These are phyloP conservation scores for Diarsia dahlii DNA, from an alignment of 2,888 invertebrate genomes.

Conservation along the genomic window DNA sequence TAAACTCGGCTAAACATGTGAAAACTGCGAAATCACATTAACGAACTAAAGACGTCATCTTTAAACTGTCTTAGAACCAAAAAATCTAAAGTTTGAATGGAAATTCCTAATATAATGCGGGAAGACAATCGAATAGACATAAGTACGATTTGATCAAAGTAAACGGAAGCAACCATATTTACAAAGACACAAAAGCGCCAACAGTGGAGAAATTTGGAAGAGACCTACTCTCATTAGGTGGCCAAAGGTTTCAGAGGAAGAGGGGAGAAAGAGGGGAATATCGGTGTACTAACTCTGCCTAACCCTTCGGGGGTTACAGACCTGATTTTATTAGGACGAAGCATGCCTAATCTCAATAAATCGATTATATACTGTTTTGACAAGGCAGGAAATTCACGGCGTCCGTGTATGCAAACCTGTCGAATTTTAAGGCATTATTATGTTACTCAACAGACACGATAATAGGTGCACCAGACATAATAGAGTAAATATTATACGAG, in stretches of 20 bases:
- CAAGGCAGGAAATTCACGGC: slow-evolving; percentile 28
- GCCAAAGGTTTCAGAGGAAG: neutral
- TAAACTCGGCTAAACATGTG: too few species aligned
- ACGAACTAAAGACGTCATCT: neutral
- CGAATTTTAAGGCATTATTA: slow-evolving; percentile 36
- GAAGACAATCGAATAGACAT: neutral
- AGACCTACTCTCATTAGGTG: neutral
- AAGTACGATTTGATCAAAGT: neutral
- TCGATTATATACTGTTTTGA: slow-evolving; percentile 7
- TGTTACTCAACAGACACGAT: slow-evolving; percentile 30
- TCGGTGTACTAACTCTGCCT: too few species aligned
- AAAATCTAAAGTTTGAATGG: neutral
- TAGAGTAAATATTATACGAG: slow-evolving; percentile 40
- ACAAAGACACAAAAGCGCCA: neutral
- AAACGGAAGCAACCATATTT: neutral
- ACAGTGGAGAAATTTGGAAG: neutral
- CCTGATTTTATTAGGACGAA: neutral
- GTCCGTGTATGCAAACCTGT: slow-evolving; percentile 9
- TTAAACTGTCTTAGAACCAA: neutral
- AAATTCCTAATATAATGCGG: neutral
- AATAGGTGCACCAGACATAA: slow-evolving; percentile 25
- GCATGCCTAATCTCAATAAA: neutral
- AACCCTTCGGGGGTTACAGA: too few species aligned
- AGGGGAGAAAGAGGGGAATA: neutral
- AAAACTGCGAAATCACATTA: neutral